Percentiles rank a stretch among this genome's conserved stretches.
phyloP scores from a whole-genome alignment of 2,797 vertebrate species.

The Craterocephalus amniculus region DNA sequence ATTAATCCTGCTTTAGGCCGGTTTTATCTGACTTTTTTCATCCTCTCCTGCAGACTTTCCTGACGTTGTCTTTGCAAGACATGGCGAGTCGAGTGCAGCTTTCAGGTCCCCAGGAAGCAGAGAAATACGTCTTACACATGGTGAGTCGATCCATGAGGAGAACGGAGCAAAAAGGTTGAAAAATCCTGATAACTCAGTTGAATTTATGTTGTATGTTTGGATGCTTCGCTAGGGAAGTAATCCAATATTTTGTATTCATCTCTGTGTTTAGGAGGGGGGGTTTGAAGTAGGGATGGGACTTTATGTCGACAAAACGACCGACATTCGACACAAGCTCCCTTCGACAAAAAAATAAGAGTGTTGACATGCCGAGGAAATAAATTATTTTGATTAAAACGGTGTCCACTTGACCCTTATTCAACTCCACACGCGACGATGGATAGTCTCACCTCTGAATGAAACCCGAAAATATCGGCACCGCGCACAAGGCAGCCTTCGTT shows the following conservation, averaged over 20 bases:
- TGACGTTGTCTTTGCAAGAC: slow-evolving; percentile 98
- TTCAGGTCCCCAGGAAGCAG: slow-evolving; percentile 95
- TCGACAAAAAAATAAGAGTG: no score
- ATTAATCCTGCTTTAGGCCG: neutral
- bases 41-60: slow-evolving; percentile 87
- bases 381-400: no score
- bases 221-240: neutral
- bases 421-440: no score
- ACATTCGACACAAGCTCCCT: no score
- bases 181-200: neutral
- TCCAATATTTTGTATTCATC: neutral
- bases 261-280: no score
- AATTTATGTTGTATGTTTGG: neutral
- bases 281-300: no score
- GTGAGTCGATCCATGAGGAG: slow-evolving; percentile 76
- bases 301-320: no score
- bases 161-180: neutral
- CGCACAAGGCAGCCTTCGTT: no score
- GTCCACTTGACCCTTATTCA: no score
- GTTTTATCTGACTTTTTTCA: neutral
- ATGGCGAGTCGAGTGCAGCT: slow-evolving; percentile 99
- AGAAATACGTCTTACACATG: slow-evolving; percentile 99
- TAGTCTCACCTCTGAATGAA: no score
- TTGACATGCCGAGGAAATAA: no score
- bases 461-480: no score